Evolutionary conservation across 2,113 vertebrate genomes (phyloP).

Genomic region (Acanthisitta chloris): DNA sequence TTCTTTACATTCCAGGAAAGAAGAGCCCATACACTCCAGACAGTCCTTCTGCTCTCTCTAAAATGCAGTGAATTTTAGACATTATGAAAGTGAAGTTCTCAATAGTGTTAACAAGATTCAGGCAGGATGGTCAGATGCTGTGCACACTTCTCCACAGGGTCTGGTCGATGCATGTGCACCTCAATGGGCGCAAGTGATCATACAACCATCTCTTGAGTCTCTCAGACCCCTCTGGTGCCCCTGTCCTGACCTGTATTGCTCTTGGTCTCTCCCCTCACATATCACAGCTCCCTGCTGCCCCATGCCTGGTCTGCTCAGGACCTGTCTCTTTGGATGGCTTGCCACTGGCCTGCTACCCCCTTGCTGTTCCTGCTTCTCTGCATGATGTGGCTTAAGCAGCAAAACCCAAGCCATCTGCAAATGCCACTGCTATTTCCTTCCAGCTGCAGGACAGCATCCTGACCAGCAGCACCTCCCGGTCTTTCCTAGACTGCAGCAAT

Average conservation of each 20-base stretch:
- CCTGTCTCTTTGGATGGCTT: background rate
- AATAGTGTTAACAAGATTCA: constrained; percentile 14
- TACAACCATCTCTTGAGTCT: background rate
- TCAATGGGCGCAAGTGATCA: background rate
- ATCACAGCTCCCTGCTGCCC: background rate
- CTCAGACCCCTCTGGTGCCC: background rate
- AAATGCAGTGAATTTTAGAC: constrained; percentile 34
- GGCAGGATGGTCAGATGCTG: background rate
- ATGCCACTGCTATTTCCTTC: background rate
- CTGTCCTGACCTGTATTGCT: background rate
- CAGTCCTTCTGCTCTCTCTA: constrained; percentile 60
- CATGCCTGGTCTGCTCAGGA: background rate
- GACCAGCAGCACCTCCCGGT: background rate
- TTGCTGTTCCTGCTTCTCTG: background rate
- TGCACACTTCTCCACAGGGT: background rate
- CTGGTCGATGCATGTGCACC: background rate
- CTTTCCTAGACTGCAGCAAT: background rate
- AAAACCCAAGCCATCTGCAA: background rate
- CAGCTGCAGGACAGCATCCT: background rate
- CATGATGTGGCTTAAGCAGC: background rate
- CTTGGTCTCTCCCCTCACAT: background rate
- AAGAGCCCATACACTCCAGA: constrained; percentile 56
- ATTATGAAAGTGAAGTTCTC: constrained; percentile 26
- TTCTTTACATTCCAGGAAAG: constrained; percentile 64
- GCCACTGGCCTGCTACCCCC: background rate